Evolutionary conservation across 2,888 invertebrate genomes (phyloP).

Genomic region (Drosophila hawaiiensis): DNA sequence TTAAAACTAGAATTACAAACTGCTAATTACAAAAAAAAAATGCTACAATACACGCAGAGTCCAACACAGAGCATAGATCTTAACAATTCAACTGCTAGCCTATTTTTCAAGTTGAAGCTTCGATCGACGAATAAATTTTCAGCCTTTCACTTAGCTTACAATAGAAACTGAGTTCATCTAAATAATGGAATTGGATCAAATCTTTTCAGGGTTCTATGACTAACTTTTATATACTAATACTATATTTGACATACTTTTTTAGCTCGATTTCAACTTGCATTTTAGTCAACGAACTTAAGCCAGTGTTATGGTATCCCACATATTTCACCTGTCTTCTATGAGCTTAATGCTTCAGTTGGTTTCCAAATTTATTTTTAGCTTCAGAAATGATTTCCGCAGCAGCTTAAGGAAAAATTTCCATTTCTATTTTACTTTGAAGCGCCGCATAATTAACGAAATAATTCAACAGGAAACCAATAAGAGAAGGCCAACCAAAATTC

Average conservation of each 20-base stretch:
- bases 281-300: not conserved
- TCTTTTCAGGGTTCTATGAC: not conserved
- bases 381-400: slow-evolving; percentile 25
- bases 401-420: slow-evolving; percentile 27
- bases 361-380: slow-evolving; percentile 5
- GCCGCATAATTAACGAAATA: slow-evolving; percentile 73
- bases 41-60: slow-evolving; percentile 7
- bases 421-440: slow-evolving; percentile 62
- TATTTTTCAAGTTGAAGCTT: slow-evolving; percentile 40
- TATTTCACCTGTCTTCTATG: not conserved
- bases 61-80: slow-evolving; percentile 24
- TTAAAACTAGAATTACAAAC: slow-evolving; percentile 56
- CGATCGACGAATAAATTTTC: slow-evolving; percentile 13
- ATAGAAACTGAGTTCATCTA: not conserved
- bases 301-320: not conserved
- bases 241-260: slow-evolving; percentile 8
- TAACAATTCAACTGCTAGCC: slow-evolving; percentile 56
- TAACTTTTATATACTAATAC: slow-evolving; percentile 17
- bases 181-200: slow-evolving; percentile 11
- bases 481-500: slow-evolving; percentile 47
- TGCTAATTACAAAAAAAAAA: slow-evolving; percentile 47
- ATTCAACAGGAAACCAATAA: slow-evolving; percentile 72
- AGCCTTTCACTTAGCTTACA: slow-evolving; percentile 60
- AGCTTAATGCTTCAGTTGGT: slow-evolving; percentile 35
- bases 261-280: not conserved